Conservation (phyloP, 2,888 invertebrate species). For the Globia sparganii region DNA sequence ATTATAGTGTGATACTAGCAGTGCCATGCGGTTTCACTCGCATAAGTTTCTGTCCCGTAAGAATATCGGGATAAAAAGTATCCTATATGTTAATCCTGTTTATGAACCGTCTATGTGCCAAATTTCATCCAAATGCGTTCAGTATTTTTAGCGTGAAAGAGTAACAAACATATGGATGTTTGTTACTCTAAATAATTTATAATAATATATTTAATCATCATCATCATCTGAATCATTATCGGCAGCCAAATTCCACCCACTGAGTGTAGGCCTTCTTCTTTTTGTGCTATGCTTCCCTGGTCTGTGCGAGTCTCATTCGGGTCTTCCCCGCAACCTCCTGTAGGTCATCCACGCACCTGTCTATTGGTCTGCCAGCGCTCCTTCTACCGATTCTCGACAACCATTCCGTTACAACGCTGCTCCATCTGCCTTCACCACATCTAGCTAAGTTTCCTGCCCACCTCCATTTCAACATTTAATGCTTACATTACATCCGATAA, state of each 20-base stretch:
- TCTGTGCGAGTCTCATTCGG: neutral
- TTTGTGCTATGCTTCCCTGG: neutral
- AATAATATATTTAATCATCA: neutral
- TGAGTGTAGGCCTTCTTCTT: neutral
- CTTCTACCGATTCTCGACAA: neutral
- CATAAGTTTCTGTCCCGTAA: too few species aligned
- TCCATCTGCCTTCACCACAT: neutral
- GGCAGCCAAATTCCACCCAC: neutral
- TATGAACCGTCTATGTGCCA: too few species aligned
- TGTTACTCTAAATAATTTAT: too few species aligned
- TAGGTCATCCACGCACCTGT: neutral
- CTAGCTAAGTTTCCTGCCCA: neutral
- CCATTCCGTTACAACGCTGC: neutral
- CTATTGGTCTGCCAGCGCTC: neutral
- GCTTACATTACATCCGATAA: neutral
- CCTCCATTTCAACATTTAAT: neutral
- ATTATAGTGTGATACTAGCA: too few species aligned
- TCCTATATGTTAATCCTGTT: too few species aligned
- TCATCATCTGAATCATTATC: neutral
- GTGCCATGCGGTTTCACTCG: too few species aligned
- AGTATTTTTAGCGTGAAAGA: too few species aligned
- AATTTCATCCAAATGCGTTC: too few species aligned
- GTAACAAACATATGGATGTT: too few species aligned
- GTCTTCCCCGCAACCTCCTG: too few species aligned
- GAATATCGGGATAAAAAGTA: too few species aligned